phyloP scores from a whole-genome alignment of 92 coral and sea anemone species.

The Parazoanthus swiftii region DNA sequence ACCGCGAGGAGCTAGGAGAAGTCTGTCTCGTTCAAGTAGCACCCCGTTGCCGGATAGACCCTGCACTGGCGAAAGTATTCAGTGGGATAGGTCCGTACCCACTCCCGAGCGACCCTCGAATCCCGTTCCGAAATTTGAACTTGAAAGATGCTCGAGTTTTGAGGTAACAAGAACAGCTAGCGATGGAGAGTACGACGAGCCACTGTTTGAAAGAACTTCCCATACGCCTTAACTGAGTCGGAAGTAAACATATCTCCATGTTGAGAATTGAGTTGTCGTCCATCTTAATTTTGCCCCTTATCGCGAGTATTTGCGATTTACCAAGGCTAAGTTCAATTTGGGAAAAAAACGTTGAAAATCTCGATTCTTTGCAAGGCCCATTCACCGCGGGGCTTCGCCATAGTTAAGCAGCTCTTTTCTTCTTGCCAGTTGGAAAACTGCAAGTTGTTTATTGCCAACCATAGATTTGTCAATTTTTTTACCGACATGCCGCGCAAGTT shows the following conservation, averaged over 20 bases:
- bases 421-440: slow-evolving; percentile 23
- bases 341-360: background rate
- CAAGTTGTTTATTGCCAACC: background rate
- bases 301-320: background rate
- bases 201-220: slow-evolving; percentile 16
- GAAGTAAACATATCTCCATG: background rate
- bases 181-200: slow-evolving; percentile 16
- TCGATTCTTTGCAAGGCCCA: background rate
- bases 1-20: slow-evolving; percentile 79
- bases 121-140: slow-evolving; percentile 38
- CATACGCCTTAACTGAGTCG: slow-evolving; percentile 5
- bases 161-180: slow-evolving; percentile 21
- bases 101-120: slow-evolving; percentile 40
- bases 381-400: background rate
- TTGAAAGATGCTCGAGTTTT: slow-evolving; percentile 35
- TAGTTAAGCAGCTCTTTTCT: background rate
- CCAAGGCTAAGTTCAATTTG: slow-evolving; percentile 22
- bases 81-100: slow-evolving; percentile 15
- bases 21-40: slow-evolving; percentile 39
- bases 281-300: background rate
- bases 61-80: slow-evolving; percentile 44
- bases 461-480: background rate
- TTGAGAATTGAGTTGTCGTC: background rate
- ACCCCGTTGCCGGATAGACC: slow-evolving; percentile 33
- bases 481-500: background rate